A percentile compares a stretch with the other conserved stretches of the same genome.
phyloP scores from a whole-genome alignment of 2,888 invertebrate genomes.

The Pantelozetes paolii region DNA sequence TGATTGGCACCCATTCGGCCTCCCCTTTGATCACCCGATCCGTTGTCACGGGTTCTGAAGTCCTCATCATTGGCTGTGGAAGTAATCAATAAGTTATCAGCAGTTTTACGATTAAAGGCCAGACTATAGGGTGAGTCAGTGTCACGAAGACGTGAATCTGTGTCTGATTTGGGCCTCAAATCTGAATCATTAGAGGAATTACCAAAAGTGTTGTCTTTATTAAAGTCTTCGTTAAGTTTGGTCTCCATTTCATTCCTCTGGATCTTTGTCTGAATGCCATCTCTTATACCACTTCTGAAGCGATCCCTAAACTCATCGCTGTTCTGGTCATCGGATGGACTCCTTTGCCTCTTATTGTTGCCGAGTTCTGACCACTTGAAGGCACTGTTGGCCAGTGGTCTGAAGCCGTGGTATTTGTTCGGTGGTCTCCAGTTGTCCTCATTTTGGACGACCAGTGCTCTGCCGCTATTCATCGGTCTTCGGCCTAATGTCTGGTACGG shows the following conservation, averaged over 20 bases:
- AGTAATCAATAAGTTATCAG: slow-evolving; percentile 9
- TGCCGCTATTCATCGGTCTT: background rate
- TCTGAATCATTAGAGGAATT: background rate
- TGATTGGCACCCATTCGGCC: background rate
- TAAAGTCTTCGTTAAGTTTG: background rate
- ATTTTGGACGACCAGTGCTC: background rate
- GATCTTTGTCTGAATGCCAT: background rate
- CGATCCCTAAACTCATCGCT: background rate
- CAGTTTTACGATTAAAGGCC: background rate
- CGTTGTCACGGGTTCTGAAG: background rate
- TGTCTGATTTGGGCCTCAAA: slow-evolving; percentile 7
- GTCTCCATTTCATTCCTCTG: background rate
- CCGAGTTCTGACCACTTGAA: background rate
- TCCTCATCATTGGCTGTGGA: background rate
- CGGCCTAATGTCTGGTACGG: background rate
- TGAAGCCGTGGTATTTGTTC: background rate
- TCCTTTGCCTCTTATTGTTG: background rate
- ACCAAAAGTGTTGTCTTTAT: background rate
- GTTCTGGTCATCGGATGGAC: background rate
- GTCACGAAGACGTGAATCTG: background rate
- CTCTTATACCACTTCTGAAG: background rate
- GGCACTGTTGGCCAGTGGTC: background rate
- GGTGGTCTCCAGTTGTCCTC: background rate
- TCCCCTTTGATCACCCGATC: background rate
- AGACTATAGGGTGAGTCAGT: background rate